Evolutionary conservation across 2,113 vertebrate species (phyloP).

Genomic region (Tetrax tetrax): DNA sequence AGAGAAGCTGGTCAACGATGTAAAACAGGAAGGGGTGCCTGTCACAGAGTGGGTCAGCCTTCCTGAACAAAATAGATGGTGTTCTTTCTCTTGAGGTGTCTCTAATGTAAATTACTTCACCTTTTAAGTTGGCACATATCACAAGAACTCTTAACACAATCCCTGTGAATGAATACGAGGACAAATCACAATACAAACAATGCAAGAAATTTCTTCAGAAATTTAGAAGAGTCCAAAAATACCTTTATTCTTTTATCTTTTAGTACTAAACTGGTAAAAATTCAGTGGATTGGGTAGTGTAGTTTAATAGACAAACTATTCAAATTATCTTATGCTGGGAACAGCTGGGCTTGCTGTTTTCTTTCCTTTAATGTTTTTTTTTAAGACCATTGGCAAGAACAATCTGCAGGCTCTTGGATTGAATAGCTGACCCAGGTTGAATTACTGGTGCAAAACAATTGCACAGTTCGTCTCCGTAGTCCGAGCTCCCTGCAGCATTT

Average conservation of each 20-base stretch:
- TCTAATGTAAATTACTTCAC: neutral
- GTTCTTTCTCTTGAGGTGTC: neutral
- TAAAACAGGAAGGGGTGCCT: neutral
- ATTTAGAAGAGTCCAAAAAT: neutral
- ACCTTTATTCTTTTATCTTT: neutral
- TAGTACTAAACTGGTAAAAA: neutral
- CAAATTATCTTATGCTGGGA: neutral
- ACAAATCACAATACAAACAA: neutral
- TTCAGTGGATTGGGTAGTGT: neutral
- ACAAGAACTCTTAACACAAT: conserved; percentile 9
- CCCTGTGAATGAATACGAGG: neutral
- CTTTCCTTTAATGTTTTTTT: neutral
- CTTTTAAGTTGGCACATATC: conserved; percentile 13
- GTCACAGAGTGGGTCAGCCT: neutral
- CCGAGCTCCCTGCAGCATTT: conserved; percentile 97
- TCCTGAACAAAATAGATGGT: neutral
- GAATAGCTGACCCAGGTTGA: conserved; percentile 93
- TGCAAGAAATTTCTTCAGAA: neutral
- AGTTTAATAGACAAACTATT: neutral
- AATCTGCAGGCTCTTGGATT: conserved; percentile 96
- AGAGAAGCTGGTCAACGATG: accelerated
- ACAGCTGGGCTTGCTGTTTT: neutral
- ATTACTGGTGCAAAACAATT: conserved; percentile 92
- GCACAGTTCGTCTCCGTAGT: conserved; percentile 89
- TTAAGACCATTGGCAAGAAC: conserved; percentile 98